Base-by-base conservation (phyloP, 2,113 vertebrate species). In the Nesoenas mayeri region DNA sequence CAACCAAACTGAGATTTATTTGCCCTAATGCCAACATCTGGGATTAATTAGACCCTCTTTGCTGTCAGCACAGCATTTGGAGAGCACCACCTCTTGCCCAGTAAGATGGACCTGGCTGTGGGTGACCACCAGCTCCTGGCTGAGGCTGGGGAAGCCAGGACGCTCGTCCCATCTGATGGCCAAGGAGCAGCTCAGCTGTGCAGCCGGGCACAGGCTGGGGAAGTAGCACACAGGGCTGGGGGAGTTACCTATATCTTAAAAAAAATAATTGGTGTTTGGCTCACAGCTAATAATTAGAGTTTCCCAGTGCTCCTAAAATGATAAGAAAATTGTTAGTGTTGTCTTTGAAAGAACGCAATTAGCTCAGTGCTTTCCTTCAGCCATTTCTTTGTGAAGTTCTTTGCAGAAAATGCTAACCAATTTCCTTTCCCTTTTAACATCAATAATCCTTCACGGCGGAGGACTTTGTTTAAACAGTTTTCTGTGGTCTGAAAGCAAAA, bases 401-500 rank as follows among this genome's bases (percentile, higher is more conserved):
- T 72, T 91, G 54, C 47, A 75, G 70, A 94, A 96, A 95, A 92
- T 32, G 32, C 54, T 54, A 86, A 91, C 58, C 40, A 93, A 94
- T 94, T 94, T 95, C 65, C 69, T 84, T 91, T 96, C 73, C 20
- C 42, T 93, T 86, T 94, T 75, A 81, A 92, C 79, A 85, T 89
- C 73, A 92, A 86, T 87, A 96, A 72, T 44, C 38, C 44, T 91
- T 34, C 60, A 62, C 3, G 1, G 82, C 71, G n/a, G 50, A 95
- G 42, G 78, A 66, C 47, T 95, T 89, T 57, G 66, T 89, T 92
- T 88, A 88, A 93, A 71, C 72, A 67, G 36, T 89, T 92, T 87
- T 88, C 28, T 57, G 80, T 94, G 95, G 73, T 87, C 88, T 96
- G 58, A 61, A 95, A 86, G 85, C 70, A 91, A 96, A 93, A 75